Evolutionary conservation across 2,888 invertebrate genomes (phyloP), one percentile per base, ranked within the genome.

Genomic region (Trissolcus brochymenae): DNA sequence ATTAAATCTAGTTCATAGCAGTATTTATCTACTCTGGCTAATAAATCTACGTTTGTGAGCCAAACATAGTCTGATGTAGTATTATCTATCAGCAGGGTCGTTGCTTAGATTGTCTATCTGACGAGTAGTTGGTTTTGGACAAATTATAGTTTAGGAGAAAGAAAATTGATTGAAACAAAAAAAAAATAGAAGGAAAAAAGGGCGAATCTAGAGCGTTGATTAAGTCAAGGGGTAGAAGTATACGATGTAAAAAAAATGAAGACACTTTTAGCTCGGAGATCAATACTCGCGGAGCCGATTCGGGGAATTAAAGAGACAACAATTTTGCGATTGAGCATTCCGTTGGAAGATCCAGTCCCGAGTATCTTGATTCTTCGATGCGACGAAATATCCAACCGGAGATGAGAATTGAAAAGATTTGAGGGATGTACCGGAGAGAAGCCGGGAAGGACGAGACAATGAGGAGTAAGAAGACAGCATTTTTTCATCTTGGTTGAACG

Each of bases 31-130:
- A 81, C 71, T 68, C 66, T 76, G 74, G 71, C 80, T 80, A 82
- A 77, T 79, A 78, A 79, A 80, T 82, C 76, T 81, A 80, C 78
- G 62, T 51, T 77, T 77, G 81, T 73, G 74, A 74, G 65, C 78
- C 72, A 75, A 61, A 80, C 65, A 79, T 61, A 80, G 35, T 68
- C 77, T 79, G 19, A 19, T 50, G 70, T 49, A 74, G 74, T 59
- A 73, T 74, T 55, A 57, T 61, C 43, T 70, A 66, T 50, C 61
- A 53, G 73, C 51, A 35, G 59, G 62, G 61, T 71, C 56, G 55
- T 64, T 55, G 57, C 64, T 59, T 40, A 62, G 43, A 53, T 76
- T 62, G 49, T 53, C 35, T 35, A 35, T 35, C 35, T 35, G 35
- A 35, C 11, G 35, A 35, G 7, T 7, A 35, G 35, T 35, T 35